These are phyloP conservation scores for Incurvaria masculella DNA, from an alignment of 2,888 invertebrate genomes.

Conservation along the genomic window DNA sequence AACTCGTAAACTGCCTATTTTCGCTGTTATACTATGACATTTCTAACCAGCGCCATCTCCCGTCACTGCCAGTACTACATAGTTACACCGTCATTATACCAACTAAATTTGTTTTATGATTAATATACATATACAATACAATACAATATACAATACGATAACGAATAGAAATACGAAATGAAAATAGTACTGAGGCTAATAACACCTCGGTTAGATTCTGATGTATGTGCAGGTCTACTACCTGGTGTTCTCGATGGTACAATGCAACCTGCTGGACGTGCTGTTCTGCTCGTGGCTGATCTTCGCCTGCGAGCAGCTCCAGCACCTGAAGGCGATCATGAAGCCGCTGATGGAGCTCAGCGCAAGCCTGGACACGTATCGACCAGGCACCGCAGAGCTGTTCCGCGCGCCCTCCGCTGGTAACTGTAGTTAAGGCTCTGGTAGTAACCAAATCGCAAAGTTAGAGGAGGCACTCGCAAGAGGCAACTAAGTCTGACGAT, in stretches of 20 bases:
- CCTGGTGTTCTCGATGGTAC: slow-evolving; percentile 61
- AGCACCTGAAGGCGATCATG: slow-evolving; percentile 83
- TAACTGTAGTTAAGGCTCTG: slow-evolving; percentile 16
- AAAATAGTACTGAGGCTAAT: background rate
- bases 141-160: too few species aligned
- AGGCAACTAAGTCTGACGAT: too few species aligned
- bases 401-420: slow-evolving; percentile 59
- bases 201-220: background rate
- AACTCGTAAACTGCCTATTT: too few species aligned
- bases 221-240: slow-evolving; percentile 60
- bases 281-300: slow-evolving; percentile 83
- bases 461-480: too few species aligned
- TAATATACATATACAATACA: too few species aligned
- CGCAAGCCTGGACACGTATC: slow-evolving; percentile 74
- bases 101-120: too few species aligned
- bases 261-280: slow-evolving; percentile 65
- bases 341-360: slow-evolving; percentile 85
- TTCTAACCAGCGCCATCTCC: too few species aligned
- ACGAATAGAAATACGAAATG: too few species aligned
- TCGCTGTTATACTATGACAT: too few species aligned
- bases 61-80: background rate
- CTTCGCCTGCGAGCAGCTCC: slow-evolving; percentile 82
- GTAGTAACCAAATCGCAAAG: too few species aligned
- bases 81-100: background rate
- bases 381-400: slow-evolving; percentile 67